These are phyloP conservation scores for Eulithis testata DNA, from an alignment of 2,888 invertebrate species.

Conservation along the genomic window DNA sequence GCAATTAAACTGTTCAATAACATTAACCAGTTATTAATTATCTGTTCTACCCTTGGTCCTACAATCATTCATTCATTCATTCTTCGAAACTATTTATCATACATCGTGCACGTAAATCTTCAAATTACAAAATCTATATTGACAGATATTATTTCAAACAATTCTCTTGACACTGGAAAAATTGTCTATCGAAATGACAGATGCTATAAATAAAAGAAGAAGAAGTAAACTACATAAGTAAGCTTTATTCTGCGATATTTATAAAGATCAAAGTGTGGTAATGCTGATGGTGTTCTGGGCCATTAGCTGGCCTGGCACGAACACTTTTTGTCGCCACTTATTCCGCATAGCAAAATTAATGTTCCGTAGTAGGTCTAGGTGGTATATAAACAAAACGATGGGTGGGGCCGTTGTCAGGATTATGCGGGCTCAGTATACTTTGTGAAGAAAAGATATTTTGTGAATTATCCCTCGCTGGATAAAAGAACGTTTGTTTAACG, in stretches of 20 bases:
- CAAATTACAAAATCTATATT: too few relatives aligned
- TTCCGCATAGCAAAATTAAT: slow-evolving; percentile 73
- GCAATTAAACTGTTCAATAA: slow-evolving; percentile 6
- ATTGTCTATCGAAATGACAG: too few relatives aligned
- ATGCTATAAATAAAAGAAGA: too few relatives aligned
- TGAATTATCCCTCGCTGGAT: slow-evolving; percentile 1
- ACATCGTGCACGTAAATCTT: too few relatives aligned
- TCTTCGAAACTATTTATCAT: too few relatives aligned
- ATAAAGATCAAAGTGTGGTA: slow-evolving; percentile 54
- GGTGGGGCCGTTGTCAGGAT: slow-evolving; percentile 49
- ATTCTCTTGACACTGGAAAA: too few relatives aligned
- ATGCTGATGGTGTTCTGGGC: slow-evolving; percentile 61
- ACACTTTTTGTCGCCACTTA: slow-evolving; percentile 71
- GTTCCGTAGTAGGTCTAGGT: slow-evolving; percentile 66
- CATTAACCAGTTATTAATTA: not conserved
- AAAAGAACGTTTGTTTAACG: slow-evolving; percentile 2
- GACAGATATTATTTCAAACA: too few relatives aligned
- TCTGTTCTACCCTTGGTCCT: not conserved
- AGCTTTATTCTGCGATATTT: slow-evolving; percentile 36
- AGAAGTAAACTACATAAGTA: too few relatives aligned
- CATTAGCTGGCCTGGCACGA: slow-evolving; percentile 61
- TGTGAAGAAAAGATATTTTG: slow-evolving; percentile 2
- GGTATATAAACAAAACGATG: slow-evolving; percentile 70
- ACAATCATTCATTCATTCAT: too few relatives aligned
- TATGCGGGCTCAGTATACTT: slow-evolving; percentile 1